A percentile compares a stretch with the other conserved stretches of the same genome.
phyloP scores from a whole-genome alignment of 2,888 invertebrate genomes.

The Harpalus rubripes region DNA sequence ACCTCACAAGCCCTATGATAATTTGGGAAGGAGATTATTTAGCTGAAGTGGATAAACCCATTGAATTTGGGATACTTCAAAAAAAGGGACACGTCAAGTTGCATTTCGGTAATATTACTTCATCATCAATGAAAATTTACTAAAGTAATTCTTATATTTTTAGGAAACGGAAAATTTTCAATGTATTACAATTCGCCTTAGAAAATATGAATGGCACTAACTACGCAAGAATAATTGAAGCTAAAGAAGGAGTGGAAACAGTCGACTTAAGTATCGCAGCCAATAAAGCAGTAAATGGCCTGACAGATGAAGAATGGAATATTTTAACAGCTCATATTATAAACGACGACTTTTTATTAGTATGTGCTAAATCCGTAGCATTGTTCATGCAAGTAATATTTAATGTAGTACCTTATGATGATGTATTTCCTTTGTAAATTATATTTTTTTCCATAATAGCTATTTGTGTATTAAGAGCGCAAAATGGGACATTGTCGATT shows the following conservation, averaged over 20 bases:
- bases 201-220: background rate
- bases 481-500: no score
- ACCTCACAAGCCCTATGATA: background rate
- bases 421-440: background rate
- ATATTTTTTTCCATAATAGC: background rate
- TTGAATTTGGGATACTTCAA: background rate
- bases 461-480: no score
- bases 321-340: background rate
- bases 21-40: conserved; percentile 8
- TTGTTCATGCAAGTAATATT: background rate
- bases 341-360: background rate
- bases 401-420: background rate
- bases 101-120: background rate
- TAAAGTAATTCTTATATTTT: background rate
- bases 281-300: background rate
- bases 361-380: background rate
- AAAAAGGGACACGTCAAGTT: background rate
- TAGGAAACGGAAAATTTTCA: background rate
- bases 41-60: background rate
- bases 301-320: background rate
- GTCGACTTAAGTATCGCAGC: background rate
- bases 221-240: background rate
- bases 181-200: background rate
- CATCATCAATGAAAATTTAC: background rate
- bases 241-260: background rate